phyloP scores from a whole-genome alignment of 2,797 vertebrate species.

The Synanceia verrucosa region DNA sequence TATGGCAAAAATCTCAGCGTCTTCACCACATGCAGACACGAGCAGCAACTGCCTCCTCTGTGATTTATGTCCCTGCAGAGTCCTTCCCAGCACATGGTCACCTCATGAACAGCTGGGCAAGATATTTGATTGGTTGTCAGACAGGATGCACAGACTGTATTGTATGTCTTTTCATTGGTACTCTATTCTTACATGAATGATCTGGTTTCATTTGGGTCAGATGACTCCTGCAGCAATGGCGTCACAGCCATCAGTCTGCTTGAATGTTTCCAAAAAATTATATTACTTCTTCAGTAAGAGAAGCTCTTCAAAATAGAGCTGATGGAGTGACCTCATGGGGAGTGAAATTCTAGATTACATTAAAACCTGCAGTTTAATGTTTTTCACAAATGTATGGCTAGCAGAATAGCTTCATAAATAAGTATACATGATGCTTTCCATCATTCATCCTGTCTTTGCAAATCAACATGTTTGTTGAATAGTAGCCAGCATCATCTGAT shows the following conservation, averaged over 20 bases:
- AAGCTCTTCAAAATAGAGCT: background rate
- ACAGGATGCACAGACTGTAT: slow-evolving; percentile 40
- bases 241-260: slow-evolving; percentile 5
- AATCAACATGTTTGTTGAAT: slow-evolving; percentile 43
- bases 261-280: slow-evolving; percentile 22
- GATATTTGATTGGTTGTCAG: slow-evolving; percentile 71
- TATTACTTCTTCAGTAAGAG: slow-evolving; percentile 5
- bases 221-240: slow-evolving; percentile 26
- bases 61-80: slow-evolving; percentile 71
- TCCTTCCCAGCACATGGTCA: slow-evolving; percentile 69
- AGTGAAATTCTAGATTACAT: background rate
- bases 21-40: slow-evolving; percentile 50
- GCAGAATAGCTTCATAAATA: background rate
- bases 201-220: slow-evolving; percentile 66
- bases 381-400: background rate
- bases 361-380: background rate
- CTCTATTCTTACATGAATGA: slow-evolving; percentile 66
- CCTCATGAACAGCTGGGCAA: slow-evolving; percentile 76
- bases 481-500: slow-evolving; percentile 59
- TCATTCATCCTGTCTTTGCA: slow-evolving; percentile 21
- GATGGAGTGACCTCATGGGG: background rate
- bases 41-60: slow-evolving; percentile 67
- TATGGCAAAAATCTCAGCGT: slow-evolving; percentile 64
- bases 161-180: slow-evolving; percentile 68
- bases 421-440: slow-evolving; percentile 8